Percentiles rank a stretch among this genome's conserved stretches.
Conservation (phyloP, 2,888 invertebrate species). For the Polydrusus pterygomalis region DNA sequence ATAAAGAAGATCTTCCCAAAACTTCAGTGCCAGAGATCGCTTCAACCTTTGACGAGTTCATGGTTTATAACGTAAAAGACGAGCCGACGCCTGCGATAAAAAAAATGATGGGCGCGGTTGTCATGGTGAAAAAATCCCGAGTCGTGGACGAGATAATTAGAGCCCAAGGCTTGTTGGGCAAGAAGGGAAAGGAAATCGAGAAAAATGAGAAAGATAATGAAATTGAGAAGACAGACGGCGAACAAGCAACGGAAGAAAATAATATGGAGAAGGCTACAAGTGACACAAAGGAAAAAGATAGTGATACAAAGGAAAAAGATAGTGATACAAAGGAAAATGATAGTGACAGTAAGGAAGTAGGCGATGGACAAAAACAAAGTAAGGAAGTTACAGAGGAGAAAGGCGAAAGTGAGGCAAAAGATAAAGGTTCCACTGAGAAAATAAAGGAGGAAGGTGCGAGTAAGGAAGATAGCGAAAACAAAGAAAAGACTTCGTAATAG, state of each 20-base stretch:
- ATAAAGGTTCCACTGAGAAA: neutral
- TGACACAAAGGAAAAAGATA: neutral
- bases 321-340: slow-evolving; percentile 6
- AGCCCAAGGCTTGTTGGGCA: slow-evolving; percentile 18
- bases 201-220: neutral
- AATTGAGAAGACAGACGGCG: neutral
- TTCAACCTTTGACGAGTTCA: neutral
- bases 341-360: neutral
- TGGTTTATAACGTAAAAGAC: slow-evolving; percentile 53
- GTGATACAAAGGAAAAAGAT: neutral
- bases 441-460: neutral
- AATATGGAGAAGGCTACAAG: neutral
- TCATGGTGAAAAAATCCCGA: slow-evolving; percentile 56
- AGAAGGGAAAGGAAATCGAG: slow-evolving; percentile 9
- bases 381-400: neutral
- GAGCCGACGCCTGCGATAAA: slow-evolving; percentile 53
- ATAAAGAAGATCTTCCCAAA: neutral
- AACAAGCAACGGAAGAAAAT: too few species aligned
- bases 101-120: slow-evolving; percentile 58
- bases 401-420: neutral
- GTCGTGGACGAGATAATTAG: slow-evolving; percentile 59
- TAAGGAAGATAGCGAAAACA: neutral
- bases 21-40: neutral
- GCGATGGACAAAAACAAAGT: neutral
- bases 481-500: slow-evolving; percentile 3